Percentiles rank a stretch among this genome's conserved stretches.
Conservation (phyloP, 2,888 invertebrate species). For the Hofmannophila pseudospretella region DNA sequence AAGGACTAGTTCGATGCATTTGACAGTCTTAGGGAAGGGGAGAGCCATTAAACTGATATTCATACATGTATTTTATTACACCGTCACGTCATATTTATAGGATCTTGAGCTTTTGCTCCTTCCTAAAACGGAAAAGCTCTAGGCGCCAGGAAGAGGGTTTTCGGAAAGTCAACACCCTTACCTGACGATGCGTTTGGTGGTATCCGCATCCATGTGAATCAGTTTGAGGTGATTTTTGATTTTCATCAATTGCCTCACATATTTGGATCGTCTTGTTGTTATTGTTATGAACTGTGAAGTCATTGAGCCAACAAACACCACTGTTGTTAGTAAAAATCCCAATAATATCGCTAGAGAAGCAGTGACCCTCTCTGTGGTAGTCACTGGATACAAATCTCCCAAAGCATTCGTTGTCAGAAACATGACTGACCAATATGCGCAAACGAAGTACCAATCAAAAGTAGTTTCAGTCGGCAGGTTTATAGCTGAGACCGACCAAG, state of each 20-base stretch:
- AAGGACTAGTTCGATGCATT: no score
- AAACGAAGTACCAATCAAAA: constrained; percentile 66
- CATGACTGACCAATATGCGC: constrained; percentile 67
- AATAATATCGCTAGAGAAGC: constrained; percentile 54
- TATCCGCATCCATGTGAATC: constrained; percentile 59
- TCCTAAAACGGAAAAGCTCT: no score
- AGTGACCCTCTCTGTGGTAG: constrained; percentile 54
- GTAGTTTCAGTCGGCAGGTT: constrained; percentile 55
- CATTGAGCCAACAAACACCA: constrained; percentile 71
- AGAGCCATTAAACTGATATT: no score
- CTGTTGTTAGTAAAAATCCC: constrained; percentile 66
- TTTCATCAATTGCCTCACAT: constrained; percentile 58
- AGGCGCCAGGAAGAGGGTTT: no score
- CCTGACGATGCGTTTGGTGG: constrained; percentile 61
- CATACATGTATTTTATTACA: no score
- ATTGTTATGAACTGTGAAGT: constrained; percentile 72
- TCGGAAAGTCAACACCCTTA: no score
- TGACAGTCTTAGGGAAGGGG: no score
- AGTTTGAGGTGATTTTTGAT: constrained; percentile 61
- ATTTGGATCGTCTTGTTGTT: constrained; percentile 61
- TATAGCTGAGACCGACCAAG: constrained; percentile 57
- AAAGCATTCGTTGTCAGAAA: constrained; percentile 66
- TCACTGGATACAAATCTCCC: constrained; percentile 66
- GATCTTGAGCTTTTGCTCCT: no score
- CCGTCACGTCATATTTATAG: no score